Evolutionary conservation across 2,888 invertebrate species (phyloP).

Genomic region (Callyntrura guangdongensis): DNA sequence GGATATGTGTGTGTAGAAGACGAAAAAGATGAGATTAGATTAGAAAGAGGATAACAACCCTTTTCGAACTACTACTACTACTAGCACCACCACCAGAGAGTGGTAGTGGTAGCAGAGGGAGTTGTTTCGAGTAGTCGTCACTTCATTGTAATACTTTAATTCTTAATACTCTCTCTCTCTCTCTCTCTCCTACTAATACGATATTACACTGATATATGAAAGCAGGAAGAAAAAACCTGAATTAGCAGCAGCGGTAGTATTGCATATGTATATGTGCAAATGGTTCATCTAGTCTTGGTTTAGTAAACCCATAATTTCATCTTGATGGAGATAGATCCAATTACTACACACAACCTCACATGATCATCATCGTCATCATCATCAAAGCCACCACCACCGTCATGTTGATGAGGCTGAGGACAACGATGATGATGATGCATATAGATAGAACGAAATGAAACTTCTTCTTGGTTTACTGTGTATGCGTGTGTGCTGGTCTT

Average conservation of each 20-base stretch:
- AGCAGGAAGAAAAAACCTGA: conserved; percentile 49
- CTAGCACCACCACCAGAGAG: too few species aligned
- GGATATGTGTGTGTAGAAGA: not conserved
- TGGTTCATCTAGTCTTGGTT: conserved; percentile 22
- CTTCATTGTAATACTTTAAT: conserved; percentile 27
- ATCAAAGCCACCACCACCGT: too few species aligned
- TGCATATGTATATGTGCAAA: conserved; percentile 46
- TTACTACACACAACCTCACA: conserved; percentile 52
- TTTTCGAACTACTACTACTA: too few species aligned
- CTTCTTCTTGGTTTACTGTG: too few species aligned
- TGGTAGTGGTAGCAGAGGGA: not conserved
- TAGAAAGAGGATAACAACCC: conserved; percentile 68
- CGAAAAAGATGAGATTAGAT: conserved; percentile 20
- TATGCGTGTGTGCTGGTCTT: not conserved
- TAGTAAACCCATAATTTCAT: conserved; percentile 72
- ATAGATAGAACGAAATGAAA: conserved; percentile 1
- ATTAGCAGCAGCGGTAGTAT: conserved; percentile 33
- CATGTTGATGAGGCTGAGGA: conserved; percentile 27
- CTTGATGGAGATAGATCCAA: conserved; percentile 70
- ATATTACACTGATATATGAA: not conserved
- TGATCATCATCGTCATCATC: too few species aligned
- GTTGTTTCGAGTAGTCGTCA: too few species aligned
- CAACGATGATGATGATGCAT: conserved; percentile 6
- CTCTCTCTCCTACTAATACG: not conserved
- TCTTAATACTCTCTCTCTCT: not conserved